Evolutionary conservation across 2,888 invertebrate species (phyloP), one percentile per base, ranked within the genome.

Genomic region (Troglohyphantes excavatus): DNA sequence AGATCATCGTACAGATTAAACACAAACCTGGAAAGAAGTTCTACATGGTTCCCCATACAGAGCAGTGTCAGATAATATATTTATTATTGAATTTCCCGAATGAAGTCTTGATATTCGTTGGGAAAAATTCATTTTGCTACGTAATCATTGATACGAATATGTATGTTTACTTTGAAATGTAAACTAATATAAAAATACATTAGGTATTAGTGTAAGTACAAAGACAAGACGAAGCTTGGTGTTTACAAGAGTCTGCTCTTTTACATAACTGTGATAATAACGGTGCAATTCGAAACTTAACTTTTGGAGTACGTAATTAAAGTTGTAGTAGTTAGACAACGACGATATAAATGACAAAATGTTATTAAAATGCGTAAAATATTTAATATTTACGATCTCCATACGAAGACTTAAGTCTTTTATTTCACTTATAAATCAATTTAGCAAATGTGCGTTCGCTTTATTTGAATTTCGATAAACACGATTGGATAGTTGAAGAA

Each of bases 21-120:
- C 23, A 39, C 72, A n/a, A 61, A 82, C 82, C 39, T 82, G 70
- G n/a, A 72, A 70, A 3, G 70, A 70, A 17, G 82, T 61, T 26
- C 39, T 72, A 26, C 59, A 61, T 26, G 70, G 59, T 39, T 82
- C 82, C n/a, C 82, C 82, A 72, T 82, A 61, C 27, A 82, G 29
- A 59, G 68, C 59, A 59, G 21, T 82, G 23, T 72, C 39, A 6
- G 61, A 26, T 5, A 70, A n/a, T 17, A 43, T 61, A 43, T 72
- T 70, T 23, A 82, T n/a, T 21, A 72, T 21, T 26, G 70, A 46
- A 61, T 72, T 82, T 61, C 39, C 39, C 23, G 82, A 72, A 33
- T 70, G 61, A 39, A 82, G 19, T 59, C 59, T 70, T 23, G 68
- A 70, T 26, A 33, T 33, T 29, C 82, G 33, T 7, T 59, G 82